Conservation (phyloP, 1,140 invertebrate genomes). For the Drosophila serrata region DNA sequence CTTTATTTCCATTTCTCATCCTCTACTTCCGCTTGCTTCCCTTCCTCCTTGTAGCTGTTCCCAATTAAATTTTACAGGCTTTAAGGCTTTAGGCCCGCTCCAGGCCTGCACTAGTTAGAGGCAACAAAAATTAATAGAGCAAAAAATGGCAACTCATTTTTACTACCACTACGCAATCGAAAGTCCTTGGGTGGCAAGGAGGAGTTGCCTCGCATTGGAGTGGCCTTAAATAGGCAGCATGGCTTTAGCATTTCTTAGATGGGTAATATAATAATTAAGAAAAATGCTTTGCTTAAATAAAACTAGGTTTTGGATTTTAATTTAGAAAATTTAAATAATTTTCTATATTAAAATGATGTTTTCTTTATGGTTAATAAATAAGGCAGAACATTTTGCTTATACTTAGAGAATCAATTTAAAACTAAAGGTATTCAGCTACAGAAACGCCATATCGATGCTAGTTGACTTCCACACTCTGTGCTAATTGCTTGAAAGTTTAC, state of each 20-base stretch:
- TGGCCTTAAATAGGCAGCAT: background rate
- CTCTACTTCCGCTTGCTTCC: constrained; percentile 16
- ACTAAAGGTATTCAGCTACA: no score
- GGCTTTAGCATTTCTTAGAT: background rate
- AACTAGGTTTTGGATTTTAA: background rate
- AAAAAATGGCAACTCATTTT: constrained; percentile 74
- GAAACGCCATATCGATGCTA: background rate
- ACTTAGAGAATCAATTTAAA: no score
- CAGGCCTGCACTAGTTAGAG: constrained; percentile 39
- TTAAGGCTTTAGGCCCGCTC: constrained; percentile 50
- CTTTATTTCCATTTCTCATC: constrained; percentile 59
- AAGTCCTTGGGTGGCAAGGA: constrained; percentile 3
- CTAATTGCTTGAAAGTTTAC: constrained; percentile 58
- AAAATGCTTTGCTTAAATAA: background rate
- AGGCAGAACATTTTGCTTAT: no score
- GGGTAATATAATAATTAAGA: background rate
- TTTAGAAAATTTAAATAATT: no score
- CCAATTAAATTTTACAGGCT: constrained; percentile 78
- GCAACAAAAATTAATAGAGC: constrained; percentile 80
- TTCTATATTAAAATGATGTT: background rate
- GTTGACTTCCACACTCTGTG: constrained; percentile 18
- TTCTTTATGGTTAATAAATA: no score
- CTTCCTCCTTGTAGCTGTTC: constrained; percentile 6
- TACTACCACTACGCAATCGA: constrained; percentile 36
- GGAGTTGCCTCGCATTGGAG: background rate